phyloP scores from a whole-genome alignment of 2,888 invertebrate species.

The Hydraecia micacea region DNA sequence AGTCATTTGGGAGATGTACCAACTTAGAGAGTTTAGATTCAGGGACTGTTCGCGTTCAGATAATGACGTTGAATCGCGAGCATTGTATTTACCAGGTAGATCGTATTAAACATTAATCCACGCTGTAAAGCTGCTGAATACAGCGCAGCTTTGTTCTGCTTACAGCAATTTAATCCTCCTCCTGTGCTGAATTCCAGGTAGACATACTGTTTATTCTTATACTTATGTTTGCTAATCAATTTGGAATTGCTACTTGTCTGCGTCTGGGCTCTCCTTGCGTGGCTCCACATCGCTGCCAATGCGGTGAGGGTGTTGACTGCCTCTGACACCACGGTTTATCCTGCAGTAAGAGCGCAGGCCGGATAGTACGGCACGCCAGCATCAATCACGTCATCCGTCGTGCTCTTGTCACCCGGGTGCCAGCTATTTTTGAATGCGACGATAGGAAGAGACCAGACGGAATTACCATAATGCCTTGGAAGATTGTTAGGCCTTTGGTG shows the following conservation, averaged over 20 bases:
- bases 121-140: constrained; percentile 12
- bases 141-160: constrained; percentile 37
- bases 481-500: too few relatives aligned
- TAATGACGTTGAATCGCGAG: constrained; percentile 14
- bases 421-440: neutral
- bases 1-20: neutral
- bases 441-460: neutral
- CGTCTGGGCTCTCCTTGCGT: neutral
- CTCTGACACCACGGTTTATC: neutral
- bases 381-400: neutral
- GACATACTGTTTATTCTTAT: neutral
- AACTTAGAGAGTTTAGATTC: neutral
- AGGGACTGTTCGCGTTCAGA: neutral
- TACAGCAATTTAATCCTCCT: constrained; percentile 22
- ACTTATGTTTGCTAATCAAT: neutral
- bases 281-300: neutral
- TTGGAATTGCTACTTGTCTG: neutral
- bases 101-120: constrained; percentile 24
- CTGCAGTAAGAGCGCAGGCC: neutral
- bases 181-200: constrained; percentile 7
- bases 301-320: neutral
- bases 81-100: constrained; percentile 19
- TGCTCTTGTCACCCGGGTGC: neutral
- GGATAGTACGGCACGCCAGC: neutral
- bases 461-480: too few relatives aligned